Evolutionary conservation across 2,888 invertebrate genomes (phyloP).

Genomic region (Pheosia tremula): DNA sequence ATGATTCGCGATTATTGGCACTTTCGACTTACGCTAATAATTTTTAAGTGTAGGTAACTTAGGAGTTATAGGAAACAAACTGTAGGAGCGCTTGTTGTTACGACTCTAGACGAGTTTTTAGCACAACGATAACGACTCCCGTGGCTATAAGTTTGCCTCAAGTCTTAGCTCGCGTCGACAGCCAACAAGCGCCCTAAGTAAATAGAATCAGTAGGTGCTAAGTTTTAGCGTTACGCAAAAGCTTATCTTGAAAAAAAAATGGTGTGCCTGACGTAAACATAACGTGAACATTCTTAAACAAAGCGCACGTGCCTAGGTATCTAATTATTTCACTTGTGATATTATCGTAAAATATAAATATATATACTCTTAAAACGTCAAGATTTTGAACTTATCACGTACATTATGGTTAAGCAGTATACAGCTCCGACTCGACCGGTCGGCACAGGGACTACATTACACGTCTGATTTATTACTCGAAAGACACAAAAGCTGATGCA

Average conservation of each 20-base stretch:
- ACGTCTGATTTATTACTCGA: conserved; percentile 57
- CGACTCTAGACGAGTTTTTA: too few relatives aligned
- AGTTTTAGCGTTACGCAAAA: conserved; percentile 3
- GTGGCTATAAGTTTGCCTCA: too few relatives aligned
- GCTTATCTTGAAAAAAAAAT: conserved; percentile 1
- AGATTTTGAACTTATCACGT: conserved; percentile 78
- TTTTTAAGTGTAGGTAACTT: conserved; percentile 22
- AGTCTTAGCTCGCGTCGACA: too few relatives aligned
- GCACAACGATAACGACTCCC: too few relatives aligned
- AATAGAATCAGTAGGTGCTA: background rate
- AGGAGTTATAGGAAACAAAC: background rate
- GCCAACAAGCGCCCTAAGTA: background rate
- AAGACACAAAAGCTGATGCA: conserved; percentile 76
- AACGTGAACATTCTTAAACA: conserved; percentile 51
- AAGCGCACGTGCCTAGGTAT: conserved; percentile 61
- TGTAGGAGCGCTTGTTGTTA: too few relatives aligned
- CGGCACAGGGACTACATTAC: conserved; percentile 55
- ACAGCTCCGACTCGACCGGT: conserved; percentile 64
- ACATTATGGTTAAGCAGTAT: conserved; percentile 71
- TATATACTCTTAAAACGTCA: conserved; percentile 64
- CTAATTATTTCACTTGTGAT: conserved; percentile 64
- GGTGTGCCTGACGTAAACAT: conserved; percentile 34
- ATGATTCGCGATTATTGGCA: conserved; percentile 77
- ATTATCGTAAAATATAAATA: conserved; percentile 74
- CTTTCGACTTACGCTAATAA: conserved; percentile 75